Base-by-base conservation (phyloP, 1,140 invertebrate species). In the Cydia strobilella region DNA sequence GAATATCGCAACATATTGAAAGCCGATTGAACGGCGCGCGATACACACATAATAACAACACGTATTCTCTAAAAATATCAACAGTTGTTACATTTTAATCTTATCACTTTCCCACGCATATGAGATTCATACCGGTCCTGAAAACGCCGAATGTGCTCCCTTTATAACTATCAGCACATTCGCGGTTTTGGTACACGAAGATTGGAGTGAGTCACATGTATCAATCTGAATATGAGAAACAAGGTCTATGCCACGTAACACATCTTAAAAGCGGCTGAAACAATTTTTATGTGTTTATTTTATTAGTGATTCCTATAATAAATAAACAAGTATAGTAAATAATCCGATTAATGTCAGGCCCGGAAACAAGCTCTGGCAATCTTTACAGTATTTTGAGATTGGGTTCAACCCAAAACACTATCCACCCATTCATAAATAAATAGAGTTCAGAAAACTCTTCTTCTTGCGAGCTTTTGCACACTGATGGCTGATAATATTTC, bases 11-110 rank as follows among this genome's bases (percentile, higher is more conserved):
- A 59, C 20, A 59, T 59, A 59, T 59, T 23, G 54, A 23, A 10
- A 23, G 9, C 54, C 54, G 54, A 23, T 23, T 1, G 54, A 20
- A 10, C 9, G 6, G 6, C n/a, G 51, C 15, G n/a, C 54, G 54
- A 23, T 18, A 59, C 9, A 59, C 54, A 20, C 54, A 59, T 23
- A 59, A 59, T 59, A 23, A 9, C 54, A n/a, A 18, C 51, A 59
- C 18, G 20, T 7, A 23, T 59, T 23, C 54, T 59, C 54, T 59
- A 59, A 59, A 59, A 59, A 59, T 59, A 59, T 23, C 54, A 59
- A 59, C 54, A 59, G 54, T 59, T 59, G 54, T 59, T 23, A 59
- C 23, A 59, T 59, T 59, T 23, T 23, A 59, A 59, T 59, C 54
- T 59, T 59, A 59, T 59, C 54, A 59, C 10, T 59, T 59, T 59